Base-by-base conservation (phyloP, 2,888 invertebrate species). In the Euproctis similis region DNA sequence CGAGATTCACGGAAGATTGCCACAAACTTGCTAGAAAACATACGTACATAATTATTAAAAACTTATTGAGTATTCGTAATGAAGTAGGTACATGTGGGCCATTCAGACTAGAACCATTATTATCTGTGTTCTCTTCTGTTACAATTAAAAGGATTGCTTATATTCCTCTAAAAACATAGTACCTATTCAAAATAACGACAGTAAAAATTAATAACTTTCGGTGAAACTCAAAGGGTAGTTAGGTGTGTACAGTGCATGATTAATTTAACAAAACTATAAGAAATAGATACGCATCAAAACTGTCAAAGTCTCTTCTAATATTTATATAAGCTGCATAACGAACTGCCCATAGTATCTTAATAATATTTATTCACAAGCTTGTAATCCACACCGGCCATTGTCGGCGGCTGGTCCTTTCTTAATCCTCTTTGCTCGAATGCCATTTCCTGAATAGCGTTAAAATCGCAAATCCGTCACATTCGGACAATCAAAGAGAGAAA, bases 391-490 rank as follows among this genome's bases (percentile, higher is more conserved):
- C 44, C 46, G 36, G 23, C 44, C 34, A 57, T 60, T 59, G 55
- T 54, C 41, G 43, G n/a, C n/a, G n/a, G 43, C 36, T 28, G 28
- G 42, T 4, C 47, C 41, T 42, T 47, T 46, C 57, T 42, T 65
- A 67, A 67, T 66, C 67, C 75, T 52, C 70, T 74, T 69, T 69
- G 46, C 59, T 59, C 60, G 59, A 67, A 70, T 62, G 60, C 59
- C 56, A 52, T 56, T 62, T 57, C 54, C 50, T 44, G 54, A 70
- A 69, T 55, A 55, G 55, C 53, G 52, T 59, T 59, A 53, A 62
- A 65, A 62, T 67, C 68, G 65, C 71, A 74, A 72, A 76, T 74
- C 74, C 70, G 64, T 72, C 70, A 69, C 71, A 73, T 71, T 75
- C 67, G 68, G 74, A 76, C 78, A 77, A 76, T 75, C 74, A 70